Evolutionary conservation across 2,888 invertebrate species (phyloP), one percentile per base, ranked within the genome.

Genomic region (Rhagonycha fulva): DNA sequence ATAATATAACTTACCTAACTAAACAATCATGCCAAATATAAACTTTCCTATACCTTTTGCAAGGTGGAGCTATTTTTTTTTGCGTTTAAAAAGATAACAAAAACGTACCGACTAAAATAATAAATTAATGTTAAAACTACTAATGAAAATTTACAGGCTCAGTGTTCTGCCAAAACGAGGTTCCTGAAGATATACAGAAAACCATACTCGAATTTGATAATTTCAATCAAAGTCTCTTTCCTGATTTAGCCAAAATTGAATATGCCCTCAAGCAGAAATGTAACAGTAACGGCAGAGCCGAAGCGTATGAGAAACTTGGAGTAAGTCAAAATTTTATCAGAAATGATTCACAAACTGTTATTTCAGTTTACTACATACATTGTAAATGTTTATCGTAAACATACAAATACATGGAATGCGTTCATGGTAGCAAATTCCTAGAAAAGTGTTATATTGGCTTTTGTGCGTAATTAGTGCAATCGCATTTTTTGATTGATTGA

Each of bases 181-280:
- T 79, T 32, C 68, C 73, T 1, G 71, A 80, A 62, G 78, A 81
- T 62, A 4, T 79, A n/a, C 69, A 75, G 2, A 79, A 80, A 12
- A 75, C 82, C 4, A 47, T 83, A 14, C 83, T 85, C 1, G 84
- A 83, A 9, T 30, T 85, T 10, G 82, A 82, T n/a, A 82, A 82
- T 14, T 74, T 88, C 0, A 84, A 85, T 71, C 71, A 80, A 28
- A 82, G 83, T 0, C 82, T 82, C 4, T 26, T 87, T 14, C 88
- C 88, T 0, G 81, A 83, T 7, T 71, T 85, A 0, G 89, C 89
- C 62, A 89, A 93, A 74, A 88, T 90, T 0, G 88, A 90, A 71
- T 88, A 90, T 47, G 83, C 89, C 0, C 85, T 94, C 14, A 91
- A 90, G 83, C 90, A 92, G 72, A 94, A 93, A 86, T 95, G 94